A percentile compares a stretch with the other conserved stretches of the same genome.
These are phyloP conservation scores for Ifrita kowaldi DNA, from an alignment of 2,113 vertebrate species.

Conservation along the genomic window DNA sequence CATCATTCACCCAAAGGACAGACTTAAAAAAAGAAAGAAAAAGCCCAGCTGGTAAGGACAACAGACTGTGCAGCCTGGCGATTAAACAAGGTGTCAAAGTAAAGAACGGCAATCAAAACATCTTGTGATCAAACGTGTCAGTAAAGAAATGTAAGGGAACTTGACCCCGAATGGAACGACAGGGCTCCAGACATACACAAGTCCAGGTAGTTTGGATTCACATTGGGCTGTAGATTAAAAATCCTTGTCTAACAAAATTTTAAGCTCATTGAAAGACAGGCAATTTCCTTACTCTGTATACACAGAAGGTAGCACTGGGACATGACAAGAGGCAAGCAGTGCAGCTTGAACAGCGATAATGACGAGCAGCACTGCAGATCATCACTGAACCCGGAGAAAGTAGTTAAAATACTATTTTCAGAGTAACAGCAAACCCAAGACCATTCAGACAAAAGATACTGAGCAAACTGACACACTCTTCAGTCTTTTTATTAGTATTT, in stretches of 20 bases:
- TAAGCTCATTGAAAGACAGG: background rate
- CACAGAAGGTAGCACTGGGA: background rate
- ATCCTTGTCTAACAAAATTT: background rate
- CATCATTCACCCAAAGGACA: background rate
- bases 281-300: background rate
- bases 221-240: background rate
- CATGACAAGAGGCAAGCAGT: background rate
- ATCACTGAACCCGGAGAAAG: background rate
- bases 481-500: constrained; percentile 76
- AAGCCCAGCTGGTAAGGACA: background rate
- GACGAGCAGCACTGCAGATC: background rate
- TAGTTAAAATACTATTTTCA: background rate
- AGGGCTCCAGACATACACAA: background rate
- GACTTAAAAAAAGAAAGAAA: background rate
- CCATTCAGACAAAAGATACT: background rate
- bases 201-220: background rate
- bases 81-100: background rate
- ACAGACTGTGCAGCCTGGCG: background rate
- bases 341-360: background rate
- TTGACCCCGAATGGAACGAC: accelerated
- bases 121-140: background rate
- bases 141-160: background rate
- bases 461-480: background rate
- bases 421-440: background rate
- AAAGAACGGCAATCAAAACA: background rate